These are phyloP conservation scores for Gyrodactylus bullatarudis DNA, from an alignment of 1,140 invertebrate species.

Conservation along the genomic window DNA sequence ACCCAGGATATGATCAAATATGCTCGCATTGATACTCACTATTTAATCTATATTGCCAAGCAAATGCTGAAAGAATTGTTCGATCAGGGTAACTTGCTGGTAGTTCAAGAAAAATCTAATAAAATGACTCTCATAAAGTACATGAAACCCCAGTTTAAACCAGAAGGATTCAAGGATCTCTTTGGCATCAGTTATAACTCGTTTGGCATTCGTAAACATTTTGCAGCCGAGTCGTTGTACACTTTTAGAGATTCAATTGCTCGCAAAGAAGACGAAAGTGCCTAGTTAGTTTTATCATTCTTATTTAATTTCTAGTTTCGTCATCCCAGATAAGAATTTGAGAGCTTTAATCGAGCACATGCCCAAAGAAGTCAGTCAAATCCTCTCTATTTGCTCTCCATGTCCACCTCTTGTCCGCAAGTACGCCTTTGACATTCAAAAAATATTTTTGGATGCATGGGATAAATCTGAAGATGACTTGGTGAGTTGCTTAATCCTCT, in stretches of 20 bases:
- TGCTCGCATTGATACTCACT: constrained; percentile 72
- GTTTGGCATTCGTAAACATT: constrained; percentile 48
- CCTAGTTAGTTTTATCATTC: constrained; percentile 22
- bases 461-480: not conserved
- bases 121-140: constrained; percentile 36
- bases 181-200: constrained; percentile 38
- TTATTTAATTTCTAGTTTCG: constrained; percentile 12
- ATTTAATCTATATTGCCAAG: constrained; percentile 63
- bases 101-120: constrained; percentile 34
- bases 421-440: constrained; percentile 2
- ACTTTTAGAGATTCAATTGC: constrained; percentile 55
- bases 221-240: constrained; percentile 43
- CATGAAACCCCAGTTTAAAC: constrained; percentile 35
- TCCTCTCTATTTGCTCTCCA: not conserved
- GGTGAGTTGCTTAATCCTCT: not conserved
- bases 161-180: constrained; percentile 36
- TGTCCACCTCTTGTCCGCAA: not conserved
- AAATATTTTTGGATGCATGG: not conserved
- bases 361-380: constrained; percentile 21
- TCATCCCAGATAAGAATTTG: constrained; percentile 77
- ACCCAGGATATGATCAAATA: constrained; percentile 46
- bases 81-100: constrained; percentile 32
- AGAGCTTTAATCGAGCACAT: constrained; percentile 53
- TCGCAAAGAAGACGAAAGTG: constrained; percentile 55
- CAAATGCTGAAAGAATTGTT: constrained; percentile 40